A percentile compares a stretch with the other conserved stretches of the same genome.
These are phyloP conservation scores for Arothron firmamentum DNA, from an alignment of 2,113 vertebrate species.

Conservation along the genomic window DNA sequence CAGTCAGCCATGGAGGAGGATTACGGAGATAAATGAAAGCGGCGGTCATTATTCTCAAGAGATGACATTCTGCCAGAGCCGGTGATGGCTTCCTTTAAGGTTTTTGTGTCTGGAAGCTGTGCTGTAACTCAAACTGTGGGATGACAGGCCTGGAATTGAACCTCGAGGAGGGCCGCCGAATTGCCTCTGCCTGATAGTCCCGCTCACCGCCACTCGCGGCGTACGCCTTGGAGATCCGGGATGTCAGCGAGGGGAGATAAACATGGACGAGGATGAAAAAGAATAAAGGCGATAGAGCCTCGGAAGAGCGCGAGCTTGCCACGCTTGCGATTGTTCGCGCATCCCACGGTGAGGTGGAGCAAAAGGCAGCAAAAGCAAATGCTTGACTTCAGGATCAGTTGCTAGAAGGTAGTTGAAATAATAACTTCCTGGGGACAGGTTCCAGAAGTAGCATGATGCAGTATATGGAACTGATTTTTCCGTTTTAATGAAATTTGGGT, in stretches of 20 bases:
- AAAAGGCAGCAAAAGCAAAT: slow-evolving; percentile 22
- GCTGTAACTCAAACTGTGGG: slow-evolving; percentile 37
- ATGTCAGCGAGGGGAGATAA: slow-evolving; percentile 45
- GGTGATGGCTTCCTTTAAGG: slow-evolving; percentile 32
- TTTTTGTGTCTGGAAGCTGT: slow-evolving; percentile 25
- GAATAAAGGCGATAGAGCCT: slow-evolving; percentile 19
- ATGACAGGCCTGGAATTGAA: slow-evolving; percentile 53
- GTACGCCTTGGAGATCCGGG: slow-evolving; percentile 41
- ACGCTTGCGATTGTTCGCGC: slow-evolving; percentile 20
- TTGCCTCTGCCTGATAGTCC: slow-evolving; percentile 26
- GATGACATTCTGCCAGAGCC: slow-evolving; percentile 23
- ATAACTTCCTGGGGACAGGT: slow-evolving; percentile 9
- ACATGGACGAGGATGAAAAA: slow-evolving; percentile 7
- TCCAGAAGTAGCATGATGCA: too few species aligned
- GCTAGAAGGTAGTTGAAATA: slow-evolving; percentile 8
- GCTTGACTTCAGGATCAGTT: background rate
- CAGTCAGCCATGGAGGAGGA: slow-evolving; percentile 22
- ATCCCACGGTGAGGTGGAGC: slow-evolving; percentile 14
- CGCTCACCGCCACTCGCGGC: slow-evolving; percentile 24
- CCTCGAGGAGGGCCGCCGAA: slow-evolving; percentile 30
- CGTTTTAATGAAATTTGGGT: too few species aligned
- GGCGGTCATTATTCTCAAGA: slow-evolving; percentile 14
- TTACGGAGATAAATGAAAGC: slow-evolving; percentile 40
- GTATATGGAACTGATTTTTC: too few species aligned
- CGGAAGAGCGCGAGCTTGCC: slow-evolving; percentile 21